phyloP scores from a whole-genome alignment of 2,888 invertebrate genomes.

The Pachycephus smyrnensis region DNA sequence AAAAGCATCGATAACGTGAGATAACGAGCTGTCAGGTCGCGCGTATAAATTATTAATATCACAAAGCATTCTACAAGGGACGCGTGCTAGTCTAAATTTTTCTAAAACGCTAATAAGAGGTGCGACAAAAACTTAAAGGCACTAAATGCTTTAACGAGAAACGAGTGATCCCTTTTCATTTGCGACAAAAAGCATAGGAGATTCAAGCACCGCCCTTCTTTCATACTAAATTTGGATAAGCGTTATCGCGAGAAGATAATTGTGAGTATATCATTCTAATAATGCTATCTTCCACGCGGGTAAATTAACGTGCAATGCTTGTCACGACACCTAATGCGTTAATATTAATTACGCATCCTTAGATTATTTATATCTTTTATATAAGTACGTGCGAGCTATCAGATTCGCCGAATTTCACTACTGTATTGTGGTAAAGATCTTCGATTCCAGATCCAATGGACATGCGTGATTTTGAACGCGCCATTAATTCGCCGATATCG shows the following conservation, averaged over 20 bases:
- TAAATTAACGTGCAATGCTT: not conserved
- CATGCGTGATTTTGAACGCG: conserved; percentile 61
- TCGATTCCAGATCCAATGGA: conserved; percentile 60
- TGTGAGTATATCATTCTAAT: not conserved
- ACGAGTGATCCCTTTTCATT: conserved; percentile 22
- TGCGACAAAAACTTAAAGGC: conserved; percentile 22
- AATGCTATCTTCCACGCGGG: not conserved
- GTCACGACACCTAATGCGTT: not conserved
- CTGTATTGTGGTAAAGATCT: conserved; percentile 58
- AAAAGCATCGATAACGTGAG: not conserved
- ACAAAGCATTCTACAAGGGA: not conserved
- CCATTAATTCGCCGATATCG: conserved; percentile 66
- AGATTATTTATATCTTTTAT: conserved; percentile 35
- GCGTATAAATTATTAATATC: not conserved
- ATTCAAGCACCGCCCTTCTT: not conserved
- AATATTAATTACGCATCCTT: not conserved
- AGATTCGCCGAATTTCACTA: conserved; percentile 57
- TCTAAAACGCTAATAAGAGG: not conserved
- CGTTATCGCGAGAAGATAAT: not conserved
- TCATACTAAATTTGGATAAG: not conserved
- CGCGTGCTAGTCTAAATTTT: not conserved
- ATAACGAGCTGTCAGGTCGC: not conserved
- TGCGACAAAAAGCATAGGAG: not conserved
- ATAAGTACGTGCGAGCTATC: conserved; percentile 57
- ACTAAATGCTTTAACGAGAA: conserved; percentile 34